A percentile compares a stretch with the other conserved stretches of the same genome.
Evolutionary conservation across 2,888 invertebrate species (phyloP).

Genomic region (Autographa pulchrina): DNA sequence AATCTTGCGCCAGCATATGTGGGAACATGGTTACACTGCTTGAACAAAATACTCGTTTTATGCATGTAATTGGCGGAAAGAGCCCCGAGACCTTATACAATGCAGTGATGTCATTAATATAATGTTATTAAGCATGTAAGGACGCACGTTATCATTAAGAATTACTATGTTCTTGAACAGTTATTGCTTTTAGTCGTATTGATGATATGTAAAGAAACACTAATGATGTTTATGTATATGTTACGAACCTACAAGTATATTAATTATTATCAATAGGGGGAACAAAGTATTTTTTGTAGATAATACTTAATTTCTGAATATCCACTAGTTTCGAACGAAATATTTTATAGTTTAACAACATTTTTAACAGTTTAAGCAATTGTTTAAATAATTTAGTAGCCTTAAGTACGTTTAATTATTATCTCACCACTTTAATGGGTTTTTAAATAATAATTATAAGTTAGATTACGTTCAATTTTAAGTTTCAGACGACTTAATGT

Average conservation of each 20-base stretch:
- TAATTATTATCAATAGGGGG: not conserved
- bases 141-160: slow-evolving; percentile 32
- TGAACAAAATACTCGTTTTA: slow-evolving; percentile 64
- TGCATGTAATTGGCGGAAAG: slow-evolving; percentile 60
- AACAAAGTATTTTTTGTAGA: too few relatives aligned
- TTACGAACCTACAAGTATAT: not conserved
- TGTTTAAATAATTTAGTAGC: slow-evolving; percentile 6
- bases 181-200: slow-evolving; percentile 28
- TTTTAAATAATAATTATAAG: slow-evolving; percentile 39
- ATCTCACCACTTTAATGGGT: slow-evolving; percentile 35
- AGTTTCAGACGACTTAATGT: slow-evolving; percentile 20
- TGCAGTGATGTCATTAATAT: slow-evolving; percentile 43
- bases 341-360: not conserved
- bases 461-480: slow-evolving; percentile 34
- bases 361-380: not conserved
- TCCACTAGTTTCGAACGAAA: not conserved
- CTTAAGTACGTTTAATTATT: slow-evolving; percentile 8
- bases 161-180: slow-evolving; percentile 28
- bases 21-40: slow-evolving; percentile 66
- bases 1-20: slow-evolving; percentile 75
- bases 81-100: slow-evolving; percentile 45
- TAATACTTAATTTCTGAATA: not conserved
- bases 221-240: slow-evolving; percentile 22
- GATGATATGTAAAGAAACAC: slow-evolving; percentile 31
- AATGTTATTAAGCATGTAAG: slow-evolving; percentile 41